These are phyloP conservation scores for Nanorana parkeri DNA, from an alignment of 2,113 vertebrate genomes.

Conservation along the genomic window DNA sequence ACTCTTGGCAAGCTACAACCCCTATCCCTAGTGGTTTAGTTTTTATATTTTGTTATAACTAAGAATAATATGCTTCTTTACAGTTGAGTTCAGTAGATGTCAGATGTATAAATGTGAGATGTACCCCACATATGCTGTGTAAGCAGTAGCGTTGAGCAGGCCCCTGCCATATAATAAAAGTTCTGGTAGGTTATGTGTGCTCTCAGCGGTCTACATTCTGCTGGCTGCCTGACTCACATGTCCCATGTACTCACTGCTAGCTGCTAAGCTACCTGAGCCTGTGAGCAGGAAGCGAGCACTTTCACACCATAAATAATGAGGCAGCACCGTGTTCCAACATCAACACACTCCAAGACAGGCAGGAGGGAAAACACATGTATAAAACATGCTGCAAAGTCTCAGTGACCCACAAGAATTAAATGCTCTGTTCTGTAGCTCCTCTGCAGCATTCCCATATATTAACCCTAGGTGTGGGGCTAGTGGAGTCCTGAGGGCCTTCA, in stretches of 20 bases:
- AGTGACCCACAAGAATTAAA: constrained; percentile 36
- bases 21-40: no score
- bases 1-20: no score
- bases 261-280: constrained; percentile 44
- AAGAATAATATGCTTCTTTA: no score
- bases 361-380: constrained; percentile 31
- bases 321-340: constrained; percentile 25
- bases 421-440: constrained; percentile 2
- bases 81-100: no score
- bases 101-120: no score
- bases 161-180: background rate
- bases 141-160: no score
- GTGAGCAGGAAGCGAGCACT: constrained; percentile 51
- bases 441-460: constrained; percentile 4
- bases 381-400: constrained; percentile 14
- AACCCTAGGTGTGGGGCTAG: background rate
- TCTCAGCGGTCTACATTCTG: background rate
- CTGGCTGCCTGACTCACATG: constrained; percentile 30
- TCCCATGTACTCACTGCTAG: constrained; percentile 26
- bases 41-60: no score
- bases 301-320: constrained; percentile 56
- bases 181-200: background rate
- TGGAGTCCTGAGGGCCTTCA: no score
- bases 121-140: no score
- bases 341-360: background rate